Evolutionary conservation across 2,797 vertebrate species (phyloP).

Genomic region (Denticeps clupeoides): DNA sequence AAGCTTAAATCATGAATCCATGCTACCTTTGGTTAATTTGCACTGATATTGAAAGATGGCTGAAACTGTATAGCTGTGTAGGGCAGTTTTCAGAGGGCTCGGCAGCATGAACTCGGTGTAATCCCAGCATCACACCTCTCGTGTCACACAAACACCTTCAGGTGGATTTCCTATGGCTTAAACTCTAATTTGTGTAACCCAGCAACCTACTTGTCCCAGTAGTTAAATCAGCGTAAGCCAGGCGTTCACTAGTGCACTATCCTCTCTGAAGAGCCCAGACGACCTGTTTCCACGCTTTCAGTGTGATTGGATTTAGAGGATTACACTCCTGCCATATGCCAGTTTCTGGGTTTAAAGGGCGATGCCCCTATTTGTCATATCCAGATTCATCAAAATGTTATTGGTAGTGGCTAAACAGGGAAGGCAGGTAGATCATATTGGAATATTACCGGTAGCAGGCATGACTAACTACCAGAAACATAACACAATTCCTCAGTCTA

Average conservation of each 20-base stretch:
- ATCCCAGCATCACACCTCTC: conserved; percentile 25
- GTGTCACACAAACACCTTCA: conserved; percentile 4
- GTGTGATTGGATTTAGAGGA: conserved; percentile 4
- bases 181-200: conserved; percentile 16
- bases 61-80: too few relatives aligned
- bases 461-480: too few relatives aligned
- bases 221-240: conserved; percentile 25
- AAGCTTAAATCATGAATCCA: too few relatives aligned
- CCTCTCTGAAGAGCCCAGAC: neutral
- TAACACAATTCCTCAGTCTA: too few relatives aligned
- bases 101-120: conserved; percentile 19
- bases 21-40: too few relatives aligned
- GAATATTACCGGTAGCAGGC: too few relatives aligned
- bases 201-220: conserved; percentile 16
- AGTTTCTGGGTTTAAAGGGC: neutral
- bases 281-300: conserved; percentile 2
- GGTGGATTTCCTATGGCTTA: conserved; percentile 16
- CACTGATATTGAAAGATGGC: too few relatives aligned
- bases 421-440: too few relatives aligned
- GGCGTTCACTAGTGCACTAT: neutral
- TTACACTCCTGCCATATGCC: neutral
- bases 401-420: too few relatives aligned
- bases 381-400: too few relatives aligned
- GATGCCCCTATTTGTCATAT: neutral
- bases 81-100: neutral